Evolutionary conservation across 2,797 vertebrate species (phyloP).

Genomic region (Decapterus maruadsi): DNA sequence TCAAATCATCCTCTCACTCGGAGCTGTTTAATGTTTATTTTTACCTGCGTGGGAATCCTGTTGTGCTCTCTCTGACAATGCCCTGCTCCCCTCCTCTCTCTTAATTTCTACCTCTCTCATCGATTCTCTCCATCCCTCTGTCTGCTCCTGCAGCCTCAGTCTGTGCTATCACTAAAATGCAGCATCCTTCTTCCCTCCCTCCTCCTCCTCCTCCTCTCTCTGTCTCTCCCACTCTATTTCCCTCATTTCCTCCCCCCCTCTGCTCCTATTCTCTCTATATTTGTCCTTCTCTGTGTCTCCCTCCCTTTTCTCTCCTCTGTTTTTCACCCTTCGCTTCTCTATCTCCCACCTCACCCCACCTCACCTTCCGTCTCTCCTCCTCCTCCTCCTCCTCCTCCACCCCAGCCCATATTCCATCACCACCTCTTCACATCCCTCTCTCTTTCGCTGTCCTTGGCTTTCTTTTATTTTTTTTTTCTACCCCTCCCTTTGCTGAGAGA

Average conservation of each 20-base stretch:
- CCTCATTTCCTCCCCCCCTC: conserved; percentile 34
- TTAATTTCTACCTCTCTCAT: conserved; percentile 61
- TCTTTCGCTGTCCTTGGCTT: conserved; percentile 25
- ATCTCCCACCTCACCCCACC: not conserved
- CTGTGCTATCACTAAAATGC: conserved; percentile 75
- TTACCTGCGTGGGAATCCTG: conserved; percentile 68
- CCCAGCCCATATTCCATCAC: conserved; percentile 41
- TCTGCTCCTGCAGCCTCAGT: conserved; percentile 69
- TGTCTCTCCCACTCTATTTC: conserved; percentile 55
- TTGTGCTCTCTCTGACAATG: conserved; percentile 36
- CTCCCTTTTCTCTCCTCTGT: conserved; percentile 22
- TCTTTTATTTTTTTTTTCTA: conserved; percentile 8
- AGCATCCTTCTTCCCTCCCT: conserved; percentile 64
- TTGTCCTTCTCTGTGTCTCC: conserved; percentile 56
- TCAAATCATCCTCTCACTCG: conserved; percentile 15
- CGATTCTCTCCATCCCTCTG: conserved; percentile 54
- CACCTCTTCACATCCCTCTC: conserved; percentile 37
- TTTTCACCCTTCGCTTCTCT: conserved; percentile 19
- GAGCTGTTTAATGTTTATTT: conserved; percentile 31
- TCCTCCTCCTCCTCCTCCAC: not conserved
- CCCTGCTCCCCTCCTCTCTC: conserved; percentile 38
- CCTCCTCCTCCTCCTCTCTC: conserved; percentile 19
- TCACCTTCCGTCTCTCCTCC: conserved; percentile 16
- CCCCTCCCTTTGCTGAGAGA: conserved; percentile 52
- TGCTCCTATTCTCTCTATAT: conserved; percentile 56